These are phyloP conservation scores for Urocyon cinereoargenteus DNA, from an alignment of 2,797 vertebrate genomes.

Conservation along the genomic window DNA sequence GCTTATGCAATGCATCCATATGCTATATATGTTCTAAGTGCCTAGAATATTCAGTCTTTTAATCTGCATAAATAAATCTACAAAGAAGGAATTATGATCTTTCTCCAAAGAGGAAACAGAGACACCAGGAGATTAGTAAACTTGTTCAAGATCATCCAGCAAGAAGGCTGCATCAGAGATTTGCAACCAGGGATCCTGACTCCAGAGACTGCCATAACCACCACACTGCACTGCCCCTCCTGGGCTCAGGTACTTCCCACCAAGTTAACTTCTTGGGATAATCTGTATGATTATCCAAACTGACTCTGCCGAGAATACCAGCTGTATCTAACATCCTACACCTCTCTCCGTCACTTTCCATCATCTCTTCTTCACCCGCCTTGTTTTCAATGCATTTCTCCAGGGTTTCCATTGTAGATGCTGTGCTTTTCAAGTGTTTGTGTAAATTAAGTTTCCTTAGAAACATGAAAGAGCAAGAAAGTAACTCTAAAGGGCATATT, in stretches of 20 bases:
- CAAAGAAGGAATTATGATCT: not conserved
- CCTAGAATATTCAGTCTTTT: conserved; percentile 22
- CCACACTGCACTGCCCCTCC: rapidly evolving
- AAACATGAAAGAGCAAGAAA: conserved; percentile 24
- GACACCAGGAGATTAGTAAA: not conserved
- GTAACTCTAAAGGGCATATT: conserved; percentile 35
- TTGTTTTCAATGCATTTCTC: not conserved
- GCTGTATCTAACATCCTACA: not conserved
- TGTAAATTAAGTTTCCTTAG: conserved; percentile 53
- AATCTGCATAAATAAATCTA: conserved; percentile 6
- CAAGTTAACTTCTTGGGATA: not conserved
- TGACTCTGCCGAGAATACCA: not conserved
- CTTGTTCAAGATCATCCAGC: not conserved
- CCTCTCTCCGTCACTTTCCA: not conserved
- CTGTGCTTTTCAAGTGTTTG: not conserved
- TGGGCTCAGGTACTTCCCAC: not conserved
- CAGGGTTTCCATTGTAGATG: rapidly evolving
- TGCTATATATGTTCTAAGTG: not conserved
- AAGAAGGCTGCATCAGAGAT: not conserved
- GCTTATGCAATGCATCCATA: not conserved
- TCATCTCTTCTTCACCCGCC: not conserved
- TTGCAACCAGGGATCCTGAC: not conserved
- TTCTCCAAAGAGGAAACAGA: not conserved
- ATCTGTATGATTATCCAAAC: not conserved
- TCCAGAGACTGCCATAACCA: not conserved